Percentiles rank a stretch among this genome's conserved stretches.
phyloP scores from a whole-genome alignment of 2,888 invertebrate genomes.

The Actias luna region DNA sequence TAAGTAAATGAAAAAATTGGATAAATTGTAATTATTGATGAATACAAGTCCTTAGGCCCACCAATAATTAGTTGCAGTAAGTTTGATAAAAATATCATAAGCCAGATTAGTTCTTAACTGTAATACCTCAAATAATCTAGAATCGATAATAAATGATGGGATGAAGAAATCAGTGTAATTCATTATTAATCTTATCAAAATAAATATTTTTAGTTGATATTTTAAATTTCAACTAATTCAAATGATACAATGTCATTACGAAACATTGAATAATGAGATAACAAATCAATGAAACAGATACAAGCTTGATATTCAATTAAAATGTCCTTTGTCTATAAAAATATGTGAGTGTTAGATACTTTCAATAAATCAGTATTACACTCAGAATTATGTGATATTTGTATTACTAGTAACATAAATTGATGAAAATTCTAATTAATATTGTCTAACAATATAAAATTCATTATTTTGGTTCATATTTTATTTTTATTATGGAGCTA shows the following conservation, averaged over 20 bases:
- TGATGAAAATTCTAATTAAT: neutral
- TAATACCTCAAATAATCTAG: neutral
- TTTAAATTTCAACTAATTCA: neutral
- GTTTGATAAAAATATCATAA: neutral
- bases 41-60: neutral
- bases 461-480: neutral
- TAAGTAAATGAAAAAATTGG: too few species aligned
- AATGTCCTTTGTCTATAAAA: neutral
- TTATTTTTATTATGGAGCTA: neutral
- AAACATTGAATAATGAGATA: slow-evolving; percentile 1
- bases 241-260: neutral
- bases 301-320: neutral
- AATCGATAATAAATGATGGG: neutral
- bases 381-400: neutral
- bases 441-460: neutral
- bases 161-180: neutral
- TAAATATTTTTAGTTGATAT: neutral
- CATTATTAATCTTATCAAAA: neutral
- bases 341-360: neutral
- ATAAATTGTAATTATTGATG: too few species aligned
- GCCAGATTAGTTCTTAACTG: neutral
- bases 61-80: neutral
- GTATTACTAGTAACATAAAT: neutral
- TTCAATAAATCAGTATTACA: neutral
- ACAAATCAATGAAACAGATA: neutral